phyloP scores from a whole-genome alignment of 2,797 vertebrate genomes.

The Darevskia nairensis region DNA sequence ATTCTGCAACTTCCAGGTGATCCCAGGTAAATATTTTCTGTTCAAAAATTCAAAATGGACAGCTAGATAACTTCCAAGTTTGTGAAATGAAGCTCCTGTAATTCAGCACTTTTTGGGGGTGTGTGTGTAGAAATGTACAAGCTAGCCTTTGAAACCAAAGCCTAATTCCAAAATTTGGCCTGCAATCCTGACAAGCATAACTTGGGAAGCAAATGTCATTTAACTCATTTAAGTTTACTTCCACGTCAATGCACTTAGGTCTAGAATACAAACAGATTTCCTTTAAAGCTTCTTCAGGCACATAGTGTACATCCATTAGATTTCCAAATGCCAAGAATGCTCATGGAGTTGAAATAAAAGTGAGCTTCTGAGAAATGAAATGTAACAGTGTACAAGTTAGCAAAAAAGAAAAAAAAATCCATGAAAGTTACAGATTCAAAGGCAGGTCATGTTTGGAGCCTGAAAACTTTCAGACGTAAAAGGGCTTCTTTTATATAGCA shows the following conservation, averaged over 20 bases:
- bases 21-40: conserved; percentile 38
- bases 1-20: conserved; percentile 50
- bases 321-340: conserved; percentile 38
- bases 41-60: conserved; percentile 59
- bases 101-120: conserved; percentile 6
- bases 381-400: conserved; percentile 1
- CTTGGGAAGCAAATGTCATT: no score
- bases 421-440: conserved; percentile 23
- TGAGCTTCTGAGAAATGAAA: conserved; percentile 39
- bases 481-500: neutral
- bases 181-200: no score
- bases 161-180: conserved; percentile 33
- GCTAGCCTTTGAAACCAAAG: conserved; percentile 27
- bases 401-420: neutral
- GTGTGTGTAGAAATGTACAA: neutral
- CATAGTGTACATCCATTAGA: conserved; percentile 48
- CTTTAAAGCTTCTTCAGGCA: conserved; percentile 53
- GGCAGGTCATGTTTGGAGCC: neutral
- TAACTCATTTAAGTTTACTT: neutral
- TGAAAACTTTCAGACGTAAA: conserved; percentile 29
- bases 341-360: conserved; percentile 38
- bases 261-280: neutral
- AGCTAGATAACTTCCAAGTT: conserved; percentile 33
- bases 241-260: neutral
- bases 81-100: conserved; percentile 50